Evolutionary conservation across 2,797 vertebrate species (phyloP).

Genomic region (Dendrocincla tyrannina): DNA sequence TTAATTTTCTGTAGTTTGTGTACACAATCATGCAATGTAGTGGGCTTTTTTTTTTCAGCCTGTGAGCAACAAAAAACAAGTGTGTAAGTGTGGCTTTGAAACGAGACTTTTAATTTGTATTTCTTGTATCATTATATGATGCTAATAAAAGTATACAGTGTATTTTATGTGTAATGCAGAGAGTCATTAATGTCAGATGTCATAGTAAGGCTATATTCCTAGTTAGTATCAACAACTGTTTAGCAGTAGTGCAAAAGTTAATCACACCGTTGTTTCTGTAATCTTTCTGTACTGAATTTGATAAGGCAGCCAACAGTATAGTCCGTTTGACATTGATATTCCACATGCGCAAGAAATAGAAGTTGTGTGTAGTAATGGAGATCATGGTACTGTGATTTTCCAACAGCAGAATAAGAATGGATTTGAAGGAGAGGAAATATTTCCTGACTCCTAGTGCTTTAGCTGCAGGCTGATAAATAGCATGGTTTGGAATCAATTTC

Average conservation of each 20-base stretch:
- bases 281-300: neutral
- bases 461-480: constrained; percentile 79
- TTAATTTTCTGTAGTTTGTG: neutral
- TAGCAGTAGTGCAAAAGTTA: neutral
- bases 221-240: neutral
- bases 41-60: neutral
- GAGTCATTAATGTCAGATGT: neutral
- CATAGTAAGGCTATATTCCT: neutral
- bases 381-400: constrained; percentile 13
- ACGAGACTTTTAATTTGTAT: neutral
- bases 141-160: neutral
- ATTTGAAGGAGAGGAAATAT: constrained; percentile 61
- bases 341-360: neutral
- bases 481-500: constrained; percentile 79
- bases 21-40: neutral
- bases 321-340: neutral
- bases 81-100: neutral
- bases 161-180: neutral
- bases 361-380: neutral
- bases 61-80: neutral
- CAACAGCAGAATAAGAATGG: constrained; percentile 49
- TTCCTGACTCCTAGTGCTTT: constrained; percentile 66
- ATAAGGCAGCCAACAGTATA: neutral
- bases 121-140: neutral
- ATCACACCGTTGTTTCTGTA: neutral